Percentiles rank a stretch among this genome's conserved stretches.
Conservation (phyloP, 2,888 invertebrate species). For the Abrostola tripartita region DNA sequence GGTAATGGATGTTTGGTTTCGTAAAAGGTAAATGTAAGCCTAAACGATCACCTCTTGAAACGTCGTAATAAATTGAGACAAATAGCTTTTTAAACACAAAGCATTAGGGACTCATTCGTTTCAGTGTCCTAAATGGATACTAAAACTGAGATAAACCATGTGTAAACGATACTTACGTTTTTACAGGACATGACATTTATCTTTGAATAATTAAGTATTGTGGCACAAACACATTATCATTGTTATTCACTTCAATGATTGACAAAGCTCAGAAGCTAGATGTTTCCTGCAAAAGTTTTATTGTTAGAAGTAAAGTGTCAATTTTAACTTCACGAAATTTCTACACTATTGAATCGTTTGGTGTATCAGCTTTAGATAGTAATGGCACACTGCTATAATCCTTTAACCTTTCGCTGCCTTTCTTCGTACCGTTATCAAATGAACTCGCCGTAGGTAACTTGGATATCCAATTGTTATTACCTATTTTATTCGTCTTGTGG, state of each 20-base stretch:
- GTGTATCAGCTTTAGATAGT: slow-evolving; percentile 79
- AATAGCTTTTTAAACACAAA: slow-evolving; percentile 18
- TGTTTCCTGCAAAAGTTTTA: slow-evolving; percentile 15
- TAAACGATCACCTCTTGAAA: slow-evolving; percentile 13
- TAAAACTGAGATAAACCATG: slow-evolving; percentile 7
- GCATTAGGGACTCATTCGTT: slow-evolving; percentile 24
- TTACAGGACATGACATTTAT: slow-evolving; percentile 4
- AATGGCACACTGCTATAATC: slow-evolving; percentile 86
- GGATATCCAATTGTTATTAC: slow-evolving; percentile 86
- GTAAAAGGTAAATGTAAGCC: too few relatives aligned
- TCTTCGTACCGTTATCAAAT: slow-evolving; percentile 80
- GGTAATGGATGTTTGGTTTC: too few relatives aligned
- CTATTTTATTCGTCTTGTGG: slow-evolving; percentile 79
- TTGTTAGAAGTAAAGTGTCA: slow-evolving; percentile 13
- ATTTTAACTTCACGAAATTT: slow-evolving; percentile 36
- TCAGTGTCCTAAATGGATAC: slow-evolving; percentile 6
- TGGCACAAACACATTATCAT: slow-evolving; percentile 22
- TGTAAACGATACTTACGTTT: not conserved
- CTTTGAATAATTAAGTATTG: slow-evolving; percentile 11
- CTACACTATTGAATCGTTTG: slow-evolving; percentile 83
- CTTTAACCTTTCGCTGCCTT: slow-evolving; percentile 76
- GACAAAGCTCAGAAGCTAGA: slow-evolving; percentile 43
- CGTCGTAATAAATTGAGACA: slow-evolving; percentile 33
- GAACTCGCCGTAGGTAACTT: slow-evolving; percentile 83
- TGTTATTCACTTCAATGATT: slow-evolving; percentile 22